Base-by-base conservation (phyloP, 2,113 vertebrate species). In the Clarias magur region DNA sequence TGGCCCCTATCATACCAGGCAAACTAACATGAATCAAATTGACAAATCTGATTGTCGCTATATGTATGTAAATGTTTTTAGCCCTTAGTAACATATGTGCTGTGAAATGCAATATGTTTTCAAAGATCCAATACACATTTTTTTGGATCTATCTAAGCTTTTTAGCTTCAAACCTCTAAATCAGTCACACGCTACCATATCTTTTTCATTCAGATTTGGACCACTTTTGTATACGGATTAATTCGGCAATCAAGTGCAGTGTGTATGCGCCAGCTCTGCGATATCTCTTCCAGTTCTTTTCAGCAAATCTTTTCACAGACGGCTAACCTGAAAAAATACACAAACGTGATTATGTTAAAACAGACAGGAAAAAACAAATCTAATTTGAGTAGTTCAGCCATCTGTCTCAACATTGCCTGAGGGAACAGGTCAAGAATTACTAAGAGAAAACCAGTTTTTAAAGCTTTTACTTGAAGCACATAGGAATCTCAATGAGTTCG, bases 281-380 rank as follows among this genome's bases (percentile, higher is more conserved):
- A 72, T 56, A 84, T 56, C 67, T 73, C 27, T 68, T 72, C 82
- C 48, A 84, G 65, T 23, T 56, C 4, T 34, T 84, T 70, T 70
- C 48, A 56, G 15, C n/a, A 9, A 79, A 54, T 56, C 19, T 30
- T 48, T 85, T 57, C 63, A 65, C n/a, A 86, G 54, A 8, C 76
- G 68, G 62, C 75, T 57, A 57, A 59, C 62, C 53, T 59, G 62
- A 57, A 80, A 25, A 80, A 73, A 73, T 73, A 84, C 62, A 62
- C 53, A 34, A 60, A 63, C 62, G 67, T 86, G 78, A 86, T 81
- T 67, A 85, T n/a, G 38, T 30, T 81, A 60, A 72, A 42, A 81
- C 34, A 13, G 65, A 59, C 53, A 81, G 78, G 62, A 81, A 79
- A 83, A 54, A 85, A 79, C 73, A 81, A 81, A 82, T 81, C 63